These are phyloP conservation scores for Scytalopus superciliaris DNA, from an alignment of 2,113 vertebrate genomes.

Conservation along the genomic window DNA sequence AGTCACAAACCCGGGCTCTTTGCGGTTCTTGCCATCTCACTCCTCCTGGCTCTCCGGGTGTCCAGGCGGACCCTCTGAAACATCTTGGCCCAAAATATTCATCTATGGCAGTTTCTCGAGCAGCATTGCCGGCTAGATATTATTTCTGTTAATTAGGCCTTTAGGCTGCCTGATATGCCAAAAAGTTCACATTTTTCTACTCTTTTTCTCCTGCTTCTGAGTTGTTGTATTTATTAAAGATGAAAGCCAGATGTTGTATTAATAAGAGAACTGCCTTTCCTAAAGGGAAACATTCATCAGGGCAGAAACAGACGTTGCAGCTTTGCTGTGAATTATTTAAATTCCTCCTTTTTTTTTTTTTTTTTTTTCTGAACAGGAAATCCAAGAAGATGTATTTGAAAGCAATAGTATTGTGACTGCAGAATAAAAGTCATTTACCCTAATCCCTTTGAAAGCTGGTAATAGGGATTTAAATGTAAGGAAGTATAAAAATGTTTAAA, in stretches of 20 bases:
- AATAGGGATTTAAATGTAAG: not conserved
- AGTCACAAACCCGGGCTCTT: not conserved
- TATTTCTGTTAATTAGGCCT: slow-evolving; percentile 48
- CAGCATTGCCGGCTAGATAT: not conserved
- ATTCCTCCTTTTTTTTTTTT: slow-evolving; percentile 49
- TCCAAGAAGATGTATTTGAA: slow-evolving; percentile 57
- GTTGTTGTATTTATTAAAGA: slow-evolving; percentile 63
- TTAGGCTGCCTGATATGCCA: slow-evolving; percentile 35
- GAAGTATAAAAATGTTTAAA: slow-evolving; percentile 14
- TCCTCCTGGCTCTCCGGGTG: not conserved
- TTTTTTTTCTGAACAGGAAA: slow-evolving; percentile 49
- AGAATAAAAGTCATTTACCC: slow-evolving; percentile 35
- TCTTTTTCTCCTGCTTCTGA: slow-evolving; percentile 29
- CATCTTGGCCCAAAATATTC: not conserved
- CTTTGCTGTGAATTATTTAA: slow-evolving; percentile 68
- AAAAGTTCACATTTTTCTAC: slow-evolving; percentile 31
- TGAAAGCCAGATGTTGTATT: slow-evolving; percentile 76
- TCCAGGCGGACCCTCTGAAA: not conserved
- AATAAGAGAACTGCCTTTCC: slow-evolving; percentile 61
- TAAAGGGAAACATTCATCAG: slow-evolving; percentile 72
- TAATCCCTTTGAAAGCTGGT: slow-evolving; percentile 38
- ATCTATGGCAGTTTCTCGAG: not conserved
- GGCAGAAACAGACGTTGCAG: slow-evolving; percentile 33
- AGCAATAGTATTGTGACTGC: slow-evolving; percentile 18
- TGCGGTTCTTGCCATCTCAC: not conserved